phyloP scores from a whole-genome alignment of 1,140 invertebrate genomes.

The Magallana gigas region DNA sequence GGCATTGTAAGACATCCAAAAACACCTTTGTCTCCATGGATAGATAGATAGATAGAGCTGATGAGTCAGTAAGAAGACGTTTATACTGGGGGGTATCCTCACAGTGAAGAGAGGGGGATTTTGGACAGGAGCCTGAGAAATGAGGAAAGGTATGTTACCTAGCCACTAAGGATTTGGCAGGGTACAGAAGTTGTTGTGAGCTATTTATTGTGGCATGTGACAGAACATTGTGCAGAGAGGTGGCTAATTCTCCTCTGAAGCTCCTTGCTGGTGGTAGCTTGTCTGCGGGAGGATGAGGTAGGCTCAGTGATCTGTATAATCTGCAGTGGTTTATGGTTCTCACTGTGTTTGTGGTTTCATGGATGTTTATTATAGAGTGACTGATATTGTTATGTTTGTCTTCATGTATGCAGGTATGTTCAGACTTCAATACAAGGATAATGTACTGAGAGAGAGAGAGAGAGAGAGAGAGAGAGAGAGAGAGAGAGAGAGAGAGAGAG shows the following conservation, averaged over 20 bases:
- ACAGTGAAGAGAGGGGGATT: not conserved
- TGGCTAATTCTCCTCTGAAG: constrained; percentile 20
- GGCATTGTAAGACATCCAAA: too few relatives aligned
- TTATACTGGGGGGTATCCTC: not conserved
- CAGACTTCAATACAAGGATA: not conserved
- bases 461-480: too few relatives aligned
- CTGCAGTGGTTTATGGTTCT: not conserved
- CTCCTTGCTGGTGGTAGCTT: not conserved
- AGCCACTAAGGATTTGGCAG: not conserved
- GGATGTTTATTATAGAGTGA: constrained; percentile 2
- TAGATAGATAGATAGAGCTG: not conserved
- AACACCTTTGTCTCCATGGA: not conserved
- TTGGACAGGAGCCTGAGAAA: constrained; percentile 25
- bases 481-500: too few relatives aligned
- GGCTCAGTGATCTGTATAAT: not conserved
- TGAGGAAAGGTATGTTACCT: constrained; percentile 7
- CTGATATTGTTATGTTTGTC: not conserved
- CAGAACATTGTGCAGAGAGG: not conserved
- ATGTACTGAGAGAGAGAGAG: too few relatives aligned
- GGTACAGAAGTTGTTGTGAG: not conserved
- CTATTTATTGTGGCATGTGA: constrained; percentile 34
- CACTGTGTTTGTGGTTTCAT: not conserved
- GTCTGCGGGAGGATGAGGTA: not conserved
- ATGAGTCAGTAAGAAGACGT: not conserved
- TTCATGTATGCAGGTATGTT: constrained; percentile 15